Evolutionary conservation across 2,888 invertebrate species (phyloP).

Genomic region (Leucoma salicis): DNA sequence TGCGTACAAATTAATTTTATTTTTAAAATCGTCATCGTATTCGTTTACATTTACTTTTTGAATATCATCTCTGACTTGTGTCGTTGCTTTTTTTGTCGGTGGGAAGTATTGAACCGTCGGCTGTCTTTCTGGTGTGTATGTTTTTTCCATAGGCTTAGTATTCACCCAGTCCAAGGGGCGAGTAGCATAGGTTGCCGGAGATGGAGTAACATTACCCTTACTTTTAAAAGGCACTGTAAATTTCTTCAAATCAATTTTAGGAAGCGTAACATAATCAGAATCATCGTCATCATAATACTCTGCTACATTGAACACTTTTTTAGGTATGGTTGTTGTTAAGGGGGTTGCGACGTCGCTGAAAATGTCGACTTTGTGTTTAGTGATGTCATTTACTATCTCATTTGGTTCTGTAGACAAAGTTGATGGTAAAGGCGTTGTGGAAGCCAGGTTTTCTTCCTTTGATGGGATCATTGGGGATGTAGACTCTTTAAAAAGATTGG

Average conservation of each 20-base stretch:
- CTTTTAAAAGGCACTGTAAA: slow-evolving; percentile 32
- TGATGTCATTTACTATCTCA: slow-evolving; percentile 15
- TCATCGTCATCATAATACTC: slow-evolving; percentile 69
- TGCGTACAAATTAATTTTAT: slow-evolving; percentile 46
- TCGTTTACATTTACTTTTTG: slow-evolving; percentile 41
- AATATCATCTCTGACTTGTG: slow-evolving; percentile 39
- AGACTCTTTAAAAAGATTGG: slow-evolving; percentile 22
- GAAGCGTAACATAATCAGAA: slow-evolving; percentile 54
- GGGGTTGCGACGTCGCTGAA: slow-evolving; percentile 12
- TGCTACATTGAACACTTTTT: slow-evolving; percentile 43
- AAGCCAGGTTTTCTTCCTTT: slow-evolving; percentile 1
- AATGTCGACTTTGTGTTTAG: slow-evolving; percentile 13
- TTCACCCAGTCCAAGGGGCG: slow-evolving; percentile 18
- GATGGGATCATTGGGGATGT: slow-evolving; percentile 15
- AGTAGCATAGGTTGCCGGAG: slow-evolving; percentile 19
- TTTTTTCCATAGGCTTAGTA: slow-evolving; percentile 28
- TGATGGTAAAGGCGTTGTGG: slow-evolving; percentile 9
- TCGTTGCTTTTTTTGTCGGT: slow-evolving; percentile 44
- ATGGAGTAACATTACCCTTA: neutral
- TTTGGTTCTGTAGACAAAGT: slow-evolving; percentile 14
- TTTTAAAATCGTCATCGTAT: slow-evolving; percentile 46
- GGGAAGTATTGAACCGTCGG: slow-evolving; percentile 72
- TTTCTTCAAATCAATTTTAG: slow-evolving; percentile 65
- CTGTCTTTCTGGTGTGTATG: slow-evolving; percentile 47
- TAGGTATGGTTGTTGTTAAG: slow-evolving; percentile 36